Conservation (phyloP, 2,888 invertebrate genomes). For the Xylota sylvarum region DNA sequence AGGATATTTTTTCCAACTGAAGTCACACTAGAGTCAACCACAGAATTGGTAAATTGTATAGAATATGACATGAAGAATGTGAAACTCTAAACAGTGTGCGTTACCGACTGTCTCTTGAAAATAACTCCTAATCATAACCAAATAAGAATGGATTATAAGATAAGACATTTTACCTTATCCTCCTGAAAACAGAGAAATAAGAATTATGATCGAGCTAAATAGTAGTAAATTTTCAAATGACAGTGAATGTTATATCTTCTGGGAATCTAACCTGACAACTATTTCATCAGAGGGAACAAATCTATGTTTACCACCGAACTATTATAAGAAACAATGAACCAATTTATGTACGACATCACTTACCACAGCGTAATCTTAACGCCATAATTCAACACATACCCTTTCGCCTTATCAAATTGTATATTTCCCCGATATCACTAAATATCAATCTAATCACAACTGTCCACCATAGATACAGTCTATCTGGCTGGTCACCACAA, state of each 20-base stretch:
- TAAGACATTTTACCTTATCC: not conserved
- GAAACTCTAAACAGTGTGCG: too few species aligned
- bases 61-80: too few species aligned
- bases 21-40: too few species aligned
- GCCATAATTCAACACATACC: slow-evolving; percentile 68
- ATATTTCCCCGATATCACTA: slow-evolving; percentile 44
- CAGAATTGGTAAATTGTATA: too few species aligned
- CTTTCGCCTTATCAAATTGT: slow-evolving; percentile 51
- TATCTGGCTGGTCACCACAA: slow-evolving; percentile 29
- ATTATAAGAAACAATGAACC: slow-evolving; percentile 65
- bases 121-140: not conserved
- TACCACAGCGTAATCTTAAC: slow-evolving; percentile 68
- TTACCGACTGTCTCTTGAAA: not conserved
- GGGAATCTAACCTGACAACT: slow-evolving; percentile 33
- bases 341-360: slow-evolving; percentile 74
- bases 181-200: slow-evolving; percentile 6
- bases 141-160: not conserved
- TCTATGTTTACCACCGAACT: slow-evolving; percentile 60
- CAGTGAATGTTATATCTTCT: slow-evolving; percentile 23
- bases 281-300: slow-evolving; percentile 28
- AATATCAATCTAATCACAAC: slow-evolving; percentile 73
- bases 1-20: too few species aligned
- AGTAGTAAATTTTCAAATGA: slow-evolving; percentile 21
- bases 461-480: slow-evolving; percentile 50
- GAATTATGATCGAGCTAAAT: slow-evolving; percentile 13